Evolutionary conservation across 2,113 vertebrate genomes (phyloP), one percentile per base, ranked within the genome.

Genomic region (Leucoraja erinaceus): DNA sequence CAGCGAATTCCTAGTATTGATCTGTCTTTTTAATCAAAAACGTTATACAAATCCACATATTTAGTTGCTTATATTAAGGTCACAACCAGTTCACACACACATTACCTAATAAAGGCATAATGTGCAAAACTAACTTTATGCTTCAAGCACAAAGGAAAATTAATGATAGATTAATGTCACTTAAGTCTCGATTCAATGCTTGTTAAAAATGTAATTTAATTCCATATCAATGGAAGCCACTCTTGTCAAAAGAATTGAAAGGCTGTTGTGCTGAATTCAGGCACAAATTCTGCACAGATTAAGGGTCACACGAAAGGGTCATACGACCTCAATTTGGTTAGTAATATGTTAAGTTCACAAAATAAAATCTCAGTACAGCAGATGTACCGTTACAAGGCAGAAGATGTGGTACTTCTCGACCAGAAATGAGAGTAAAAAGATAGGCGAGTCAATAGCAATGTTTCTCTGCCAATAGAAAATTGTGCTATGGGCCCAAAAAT

Each of bases 1-100:
- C 63, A 70, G 16, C 70, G 63, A 72, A 25, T 66, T 47, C 22
- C 66, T 47, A 70, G 38, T 91, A 91, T 91, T 91, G 90, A 91
- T 74, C 70, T 91, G 59, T 90, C 59, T 91, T 91, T 91, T 91
- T 72, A 91, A 91, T 91, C 88, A 91, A 91, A 91, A 91, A 91
- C 38, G 70, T 72, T 22, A 72, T 91, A 91, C 88, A 91, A 91
- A 91, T 91, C 88, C 63, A 31, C 16, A 18, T 68, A 68, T 91
- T 91, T 91, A 91, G 88, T 70, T 72, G 66, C 66, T 47, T 31
- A 72, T 91, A 91, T 72, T 47, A 68, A 33, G 90, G 68, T 91
- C 90, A 91, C 68, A 91, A 59, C 59, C 83, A 88, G 90, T 70
- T 91, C 90, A 72, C 68, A 72, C 28, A 25, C 90, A 91, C 90